Percentiles rank a stretch among this genome's conserved stretches.
These are phyloP conservation scores for Antennarius striatus DNA, from an alignment of 2,113 vertebrate genomes.

Conservation along the genomic window DNA sequence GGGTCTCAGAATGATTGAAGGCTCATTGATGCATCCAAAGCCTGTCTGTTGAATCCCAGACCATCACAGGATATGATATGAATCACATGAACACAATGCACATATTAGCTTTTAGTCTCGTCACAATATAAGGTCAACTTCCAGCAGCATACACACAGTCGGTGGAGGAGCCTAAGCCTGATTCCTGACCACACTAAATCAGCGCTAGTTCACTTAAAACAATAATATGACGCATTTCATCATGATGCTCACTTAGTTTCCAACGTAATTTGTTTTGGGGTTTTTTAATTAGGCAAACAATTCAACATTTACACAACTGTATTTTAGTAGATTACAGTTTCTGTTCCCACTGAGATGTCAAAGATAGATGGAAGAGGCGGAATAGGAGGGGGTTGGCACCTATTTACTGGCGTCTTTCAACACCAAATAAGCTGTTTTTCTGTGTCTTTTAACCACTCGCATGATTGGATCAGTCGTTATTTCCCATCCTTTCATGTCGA, in stretches of 20 bases:
- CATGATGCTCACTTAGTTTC: no score
- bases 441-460: slow-evolving; percentile 60
- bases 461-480: slow-evolving; percentile 68
- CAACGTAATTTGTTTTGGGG: slow-evolving; percentile 5
- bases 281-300: slow-evolving; percentile 44
- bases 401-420: slow-evolving; percentile 55
- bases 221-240: no score
- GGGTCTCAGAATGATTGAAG: slow-evolving; percentile 54
- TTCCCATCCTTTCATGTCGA: slow-evolving; percentile 54
- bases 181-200: no score
- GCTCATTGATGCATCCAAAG: slow-evolving; percentile 42
- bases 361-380: slow-evolving; percentile 28
- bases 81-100: slow-evolving; percentile 49
- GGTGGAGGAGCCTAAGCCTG: not conserved
- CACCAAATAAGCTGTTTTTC: slow-evolving; percentile 54
- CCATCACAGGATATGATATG: slow-evolving; percentile 57
- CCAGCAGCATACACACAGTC: slow-evolving; percentile 45
- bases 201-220: no score
- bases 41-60: slow-evolving; percentile 49
- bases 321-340: slow-evolving; percentile 37
- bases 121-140: slow-evolving; percentile 65
- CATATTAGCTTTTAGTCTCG: slow-evolving; percentile 65
- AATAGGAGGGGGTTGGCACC: slow-evolving; percentile 38
- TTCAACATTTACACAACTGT: slow-evolving; percentile 15
- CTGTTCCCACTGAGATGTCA: slow-evolving; percentile 40